Percentiles rank a stretch among this genome's conserved stretches.
These are phyloP conservation scores for Theodoxus fluviatilis DNA, from an alignment of 2,888 invertebrate species.

Conservation along the genomic window DNA sequence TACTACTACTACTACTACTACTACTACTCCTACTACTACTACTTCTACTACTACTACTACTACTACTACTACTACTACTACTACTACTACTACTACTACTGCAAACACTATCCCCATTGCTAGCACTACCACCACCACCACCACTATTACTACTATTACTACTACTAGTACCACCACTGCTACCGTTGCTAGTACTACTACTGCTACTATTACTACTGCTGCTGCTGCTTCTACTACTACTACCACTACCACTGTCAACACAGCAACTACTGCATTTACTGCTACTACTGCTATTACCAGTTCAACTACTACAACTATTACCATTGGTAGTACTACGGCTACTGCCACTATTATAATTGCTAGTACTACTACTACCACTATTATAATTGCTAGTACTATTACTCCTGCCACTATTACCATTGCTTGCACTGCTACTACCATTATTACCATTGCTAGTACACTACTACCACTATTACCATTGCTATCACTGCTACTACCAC, in stretches of 20 bases:
- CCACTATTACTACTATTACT: neutral
- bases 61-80: neutral
- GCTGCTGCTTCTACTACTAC: conserved; percentile 11
- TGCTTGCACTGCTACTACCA: too few species aligned
- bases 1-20: conserved; percentile 10
- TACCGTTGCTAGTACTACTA: neutral
- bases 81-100: neutral
- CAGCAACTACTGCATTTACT: neutral
- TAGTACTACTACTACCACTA: too few species aligned
- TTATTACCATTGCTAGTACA: too few species aligned
- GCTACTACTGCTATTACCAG: neutral
- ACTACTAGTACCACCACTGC: neutral
- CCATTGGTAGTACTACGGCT: too few species aligned
- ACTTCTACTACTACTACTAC: conserved; percentile 1
- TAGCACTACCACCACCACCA: neutral
- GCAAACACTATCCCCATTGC: conserved; percentile 4
- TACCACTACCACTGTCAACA: neutral
- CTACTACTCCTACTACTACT: conserved; percentile 9
- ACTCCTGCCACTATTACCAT: too few species aligned
- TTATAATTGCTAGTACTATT: too few species aligned
- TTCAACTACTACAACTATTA: neutral
- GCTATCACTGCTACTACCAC: too few species aligned
- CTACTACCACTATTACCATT: too few species aligned
- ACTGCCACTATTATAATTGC: too few species aligned
- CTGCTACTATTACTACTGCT: conserved; percentile 2